phyloP scores from a whole-genome alignment of 2,888 invertebrate species.

The Lithophane semibrunnea region DNA sequence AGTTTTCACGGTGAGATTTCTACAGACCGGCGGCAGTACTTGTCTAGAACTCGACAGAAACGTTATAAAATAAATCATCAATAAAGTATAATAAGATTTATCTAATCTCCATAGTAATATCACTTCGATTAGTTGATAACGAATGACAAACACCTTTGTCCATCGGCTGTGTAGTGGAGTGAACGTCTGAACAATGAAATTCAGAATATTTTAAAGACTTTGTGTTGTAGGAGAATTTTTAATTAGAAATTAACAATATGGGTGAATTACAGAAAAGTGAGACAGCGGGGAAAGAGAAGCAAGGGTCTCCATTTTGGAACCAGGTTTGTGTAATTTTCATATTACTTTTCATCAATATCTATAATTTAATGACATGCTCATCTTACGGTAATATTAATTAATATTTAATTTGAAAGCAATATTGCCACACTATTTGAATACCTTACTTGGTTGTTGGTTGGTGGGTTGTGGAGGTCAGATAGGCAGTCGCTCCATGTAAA shows the following conservation, averaged over 20 bases:
- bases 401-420: neutral
- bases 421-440: too few species aligned
- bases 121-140: conserved; percentile 39
- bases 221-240: neutral
- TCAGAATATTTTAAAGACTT: conserved; percentile 27
- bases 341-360: neutral
- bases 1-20: neutral
- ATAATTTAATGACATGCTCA: neutral
- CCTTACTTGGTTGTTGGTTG: too few species aligned
- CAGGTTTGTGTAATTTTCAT: conserved; percentile 57
- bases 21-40: neutral
- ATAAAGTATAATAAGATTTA: conserved; percentile 21
- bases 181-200: conserved; percentile 50
- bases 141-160: conserved; percentile 17
- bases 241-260: conserved; percentile 56
- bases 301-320: conserved; percentile 71
- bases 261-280: conserved; percentile 56
- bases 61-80: conserved; percentile 25
- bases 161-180: conserved; percentile 23
- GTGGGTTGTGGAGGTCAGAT: too few species aligned
- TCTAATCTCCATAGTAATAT: conserved; percentile 50
- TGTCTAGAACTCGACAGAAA: conserved; percentile 7
- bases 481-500: too few species aligned
- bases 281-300: conserved; percentile 37
- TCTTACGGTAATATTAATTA: neutral